Base-by-base conservation (phyloP, 2,888 invertebrate species). In the Podabrus alpinus region DNA sequence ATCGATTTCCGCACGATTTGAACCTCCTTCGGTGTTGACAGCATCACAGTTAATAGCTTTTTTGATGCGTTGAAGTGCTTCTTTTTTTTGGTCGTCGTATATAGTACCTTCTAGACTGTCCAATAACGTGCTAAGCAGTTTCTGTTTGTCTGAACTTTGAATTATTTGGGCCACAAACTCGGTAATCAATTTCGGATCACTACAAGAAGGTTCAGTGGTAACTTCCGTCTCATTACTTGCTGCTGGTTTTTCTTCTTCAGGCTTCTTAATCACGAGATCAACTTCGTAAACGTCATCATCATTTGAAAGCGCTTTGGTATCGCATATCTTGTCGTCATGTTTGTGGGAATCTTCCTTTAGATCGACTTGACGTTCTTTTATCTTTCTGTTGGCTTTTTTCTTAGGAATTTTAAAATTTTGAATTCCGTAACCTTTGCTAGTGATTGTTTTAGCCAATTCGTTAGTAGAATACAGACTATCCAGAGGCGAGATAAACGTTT, bases 21-120 rank as follows among this genome's bases (percentile, higher is more conserved):
- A 61, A 64, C 84, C 83, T n/a, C 85, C 76, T 45, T 45, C 77
- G 78, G 87, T n/a, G n/a, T n/a, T n/a, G n/a, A n/a, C 84, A 80
- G 89, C 87, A 75, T 90, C 90, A 5, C 90, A 89, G 81, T 90
- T 89, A 77, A 90, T 88, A 1, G 90, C 87, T 80, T 88, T 90
- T 80, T 90, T 89, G 19, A 92, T 88, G 80, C 90, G 91, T 80
- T 90, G 91, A 80, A 89, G 89, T 69, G 90, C 88, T 83, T 90
- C 89, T 71, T 89, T 87, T 79, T 89, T 88, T 29, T 82, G 80
- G 1, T 80, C 78, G 79, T 80, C n/a, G n/a, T n/a, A n/a, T 66
- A 71, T 80, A 62, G 78, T 82, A 66, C 82, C 83, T 5, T 84
- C 82, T 74, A 85, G 82, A 1, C 84, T 83, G 69, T 79, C 81